Percentiles rank a stretch among this genome's conserved stretches.
These are phyloP conservation scores for Drosophila kambysellisi DNA, from an alignment of 2,888 invertebrate genomes.

Conservation along the genomic window DNA sequence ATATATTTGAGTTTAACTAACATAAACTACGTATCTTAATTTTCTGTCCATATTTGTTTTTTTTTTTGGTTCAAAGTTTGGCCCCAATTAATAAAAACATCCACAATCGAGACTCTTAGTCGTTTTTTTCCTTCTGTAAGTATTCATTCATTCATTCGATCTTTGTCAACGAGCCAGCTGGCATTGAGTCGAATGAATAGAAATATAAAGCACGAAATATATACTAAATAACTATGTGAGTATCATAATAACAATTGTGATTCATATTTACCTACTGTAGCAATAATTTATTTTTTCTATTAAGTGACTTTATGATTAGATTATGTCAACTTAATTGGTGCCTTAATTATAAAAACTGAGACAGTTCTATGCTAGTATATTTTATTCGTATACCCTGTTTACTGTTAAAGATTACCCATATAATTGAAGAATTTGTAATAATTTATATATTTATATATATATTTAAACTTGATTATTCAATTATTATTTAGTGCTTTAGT, in stretches of 20 bases:
- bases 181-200: not conserved
- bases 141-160: not conserved
- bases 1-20: conserved; percentile 20
- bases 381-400: not conserved
- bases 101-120: not conserved
- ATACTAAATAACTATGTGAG: not conserved
- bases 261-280: conserved; percentile 1
- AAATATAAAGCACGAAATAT: not conserved
- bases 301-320: not conserved
- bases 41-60: not conserved
- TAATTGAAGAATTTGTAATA: not conserved
- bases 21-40: not conserved
- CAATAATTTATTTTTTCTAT: not conserved
- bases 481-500: not conserved
- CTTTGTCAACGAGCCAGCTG: conserved; percentile 7
- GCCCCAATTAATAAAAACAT: not conserved
- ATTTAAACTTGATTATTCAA: not conserved
- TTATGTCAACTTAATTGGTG: conserved; percentile 6
- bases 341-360: not conserved
- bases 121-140: not conserved
- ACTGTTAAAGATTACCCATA: not conserved
- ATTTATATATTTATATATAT: not conserved
- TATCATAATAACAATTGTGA: conserved; percentile 5
- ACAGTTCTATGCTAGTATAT: not conserved
- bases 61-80: not conserved